phyloP scores from a whole-genome alignment of 2,113 vertebrate genomes.

The Grammomys surdaster region DNA sequence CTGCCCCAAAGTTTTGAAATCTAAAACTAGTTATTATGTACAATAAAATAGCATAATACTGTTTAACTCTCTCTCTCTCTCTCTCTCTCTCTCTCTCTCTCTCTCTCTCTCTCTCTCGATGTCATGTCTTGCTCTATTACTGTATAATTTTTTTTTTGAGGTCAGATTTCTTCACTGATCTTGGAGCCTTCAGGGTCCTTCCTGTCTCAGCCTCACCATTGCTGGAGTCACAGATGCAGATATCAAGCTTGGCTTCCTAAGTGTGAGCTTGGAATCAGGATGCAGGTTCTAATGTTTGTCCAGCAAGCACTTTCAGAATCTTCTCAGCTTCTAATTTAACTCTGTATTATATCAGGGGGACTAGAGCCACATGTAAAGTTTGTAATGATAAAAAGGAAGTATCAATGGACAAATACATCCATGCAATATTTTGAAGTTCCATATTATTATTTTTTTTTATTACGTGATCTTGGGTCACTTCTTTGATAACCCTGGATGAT shows the following conservation, averaged over 20 bases:
- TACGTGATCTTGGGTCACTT: not conserved
- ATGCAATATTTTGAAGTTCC: not conserved
- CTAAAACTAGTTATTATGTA: not conserved
- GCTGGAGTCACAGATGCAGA: not conserved
- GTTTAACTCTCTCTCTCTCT: not conserved
- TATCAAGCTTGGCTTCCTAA: not conserved
- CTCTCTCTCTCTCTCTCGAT: too few species aligned
- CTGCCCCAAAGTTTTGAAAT: not conserved
- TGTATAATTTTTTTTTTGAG: not conserved
- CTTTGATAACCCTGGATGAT: not conserved
- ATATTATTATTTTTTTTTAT: not conserved
- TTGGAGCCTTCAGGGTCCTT: not conserved
- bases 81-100: too few species aligned
- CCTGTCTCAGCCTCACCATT: not conserved
- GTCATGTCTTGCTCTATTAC: not conserved
- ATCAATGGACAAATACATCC: too few species aligned
- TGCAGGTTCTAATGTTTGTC: too few species aligned
- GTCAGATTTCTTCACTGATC: not conserved
- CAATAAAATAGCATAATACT: not conserved
- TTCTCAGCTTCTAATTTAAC: not conserved
- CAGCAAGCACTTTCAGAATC: not conserved
- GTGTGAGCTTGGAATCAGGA: not conserved
- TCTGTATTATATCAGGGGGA: not conserved
- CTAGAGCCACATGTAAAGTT: not conserved
- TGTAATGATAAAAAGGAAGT: not conserved